Base-by-base conservation (phyloP, 2,797 vertebrate genomes). In the Lutjanus argentimaculatus region DNA sequence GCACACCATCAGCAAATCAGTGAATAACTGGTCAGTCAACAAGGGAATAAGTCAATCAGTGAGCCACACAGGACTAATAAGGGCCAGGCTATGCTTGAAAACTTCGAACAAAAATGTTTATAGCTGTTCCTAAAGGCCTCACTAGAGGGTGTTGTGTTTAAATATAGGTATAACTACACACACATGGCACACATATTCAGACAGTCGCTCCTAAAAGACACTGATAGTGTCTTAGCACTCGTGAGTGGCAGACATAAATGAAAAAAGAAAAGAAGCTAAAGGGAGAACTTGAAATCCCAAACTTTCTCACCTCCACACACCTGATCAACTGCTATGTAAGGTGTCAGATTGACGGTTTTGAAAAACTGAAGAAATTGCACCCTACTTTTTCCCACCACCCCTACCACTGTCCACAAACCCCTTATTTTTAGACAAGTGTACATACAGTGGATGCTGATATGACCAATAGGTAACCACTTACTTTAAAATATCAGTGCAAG, bases 1-100 rank as follows among this genome's bases (percentile, higher is more conserved):
- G 15, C 2, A 7, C 43, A 56, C 55, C 14, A 64, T 83, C 66
- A 76, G 52, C 61, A 36, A 68, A 40, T 62, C 53, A 55, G 48
- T 53, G 76, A 77, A 63, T 17, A 19, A 74, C 46, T 15, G 52
- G 58, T 66, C 40, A n/a, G 64, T 48, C 55, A 66, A 59, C 40
- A 21, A 58, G 9, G 9, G 3, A 84, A 57, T 1, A 43, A 74
- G 62, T 63, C 68, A 59, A 55, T 45, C 49, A 75, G 52, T 25
- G 8, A 78, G 61, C 12, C 4, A 7, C 22, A 6, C n/a, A 30
- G 66, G 64, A 40, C 53, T 51, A 11, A 45, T 25, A 57, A 53
- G 17, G 14, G 16, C n/a, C 10, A 2, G 6, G 43, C 16, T 62
- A 25, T 14, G 49, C 52, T 49, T 53, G 43, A 16, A 61, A 73